Evolutionary conservation across 2,888 invertebrate species (phyloP), one percentile per base, ranked within the genome.

Genomic region (Rhingia campestris): DNA sequence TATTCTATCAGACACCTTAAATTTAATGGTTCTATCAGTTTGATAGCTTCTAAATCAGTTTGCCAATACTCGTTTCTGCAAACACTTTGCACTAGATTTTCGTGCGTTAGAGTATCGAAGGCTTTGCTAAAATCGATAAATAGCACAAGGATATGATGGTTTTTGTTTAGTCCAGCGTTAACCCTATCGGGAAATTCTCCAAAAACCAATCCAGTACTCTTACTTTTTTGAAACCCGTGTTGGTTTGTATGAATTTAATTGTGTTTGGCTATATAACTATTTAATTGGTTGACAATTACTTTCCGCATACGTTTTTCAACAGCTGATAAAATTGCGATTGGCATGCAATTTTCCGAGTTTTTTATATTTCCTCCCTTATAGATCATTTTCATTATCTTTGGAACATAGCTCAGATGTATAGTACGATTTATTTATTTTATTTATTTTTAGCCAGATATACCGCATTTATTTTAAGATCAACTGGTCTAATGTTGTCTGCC

Each of bases 41-140:
- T n/a, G n/a, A n/a, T n/a, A n/a, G n/a, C n/a, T n/a, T n/a, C n/a
- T n/a, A n/a, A n/a, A n/a, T n/a, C n/a, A n/a, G n/a, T n/a, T n/a
- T n/a, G n/a, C n/a, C n/a, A n/a, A n/a, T n/a, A n/a, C n/a, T n/a
- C n/a, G n/a, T n/a, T n/a, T n/a, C n/a, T 58, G 3, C n/a, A 32
- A 2, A 58, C 30, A 32, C 10, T 47, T 22, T 33, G 9, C 3
- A 58, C 0, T 4, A 58, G 47, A 1, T 70, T 59, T 41, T 51
- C 49, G 4, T 5, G 37, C 4, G 12, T 58, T 0, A 39, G 12
- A 1, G 56, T 69, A 43, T 63, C 47, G 6, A 64, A 51, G 6
- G 41, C 53, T 53, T 66, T 66, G 53, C 66, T 66, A 6, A 64
- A 64, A 9, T 64, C 64, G 3, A 64, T 37, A 32, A 64, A 51